Conservation (phyloP, 2,797 vertebrate genomes). For the Eremophila alpestris region DNA sequence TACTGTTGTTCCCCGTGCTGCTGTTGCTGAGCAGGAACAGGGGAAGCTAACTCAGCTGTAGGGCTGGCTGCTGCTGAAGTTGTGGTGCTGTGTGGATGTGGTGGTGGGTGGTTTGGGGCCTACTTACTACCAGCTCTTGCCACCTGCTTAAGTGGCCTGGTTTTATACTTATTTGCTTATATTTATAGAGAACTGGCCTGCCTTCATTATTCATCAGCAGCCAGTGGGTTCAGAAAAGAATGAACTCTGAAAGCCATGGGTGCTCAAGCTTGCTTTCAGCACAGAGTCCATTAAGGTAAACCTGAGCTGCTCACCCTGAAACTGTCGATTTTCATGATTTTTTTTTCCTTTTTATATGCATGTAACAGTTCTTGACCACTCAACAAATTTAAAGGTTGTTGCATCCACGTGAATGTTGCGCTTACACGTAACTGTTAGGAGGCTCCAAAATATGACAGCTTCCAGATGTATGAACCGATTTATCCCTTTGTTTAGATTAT, state of each 20-base stretch:
- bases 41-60: not conserved
- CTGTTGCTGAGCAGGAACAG: not conserved
- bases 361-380: constrained; percentile 8
- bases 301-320: not conserved
- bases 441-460: constrained; percentile 86
- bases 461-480: constrained; percentile 89
- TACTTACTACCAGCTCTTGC: not conserved
- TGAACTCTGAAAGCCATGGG: not conserved
- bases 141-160: not conserved
- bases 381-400: constrained; percentile 17
- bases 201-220: not conserved
- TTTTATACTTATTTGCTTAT: not conserved
- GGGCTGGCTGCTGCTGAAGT: not conserved
- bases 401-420: constrained; percentile 51
- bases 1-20: not conserved
- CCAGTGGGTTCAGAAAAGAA: not conserved
- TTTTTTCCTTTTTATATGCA: not conserved
- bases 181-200: not conserved
- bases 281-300: not conserved
- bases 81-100: not conserved
- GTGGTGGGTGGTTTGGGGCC: not conserved
- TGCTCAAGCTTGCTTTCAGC: not conserved
- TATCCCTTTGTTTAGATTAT: constrained; percentile 94
- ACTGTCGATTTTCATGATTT: not conserved
- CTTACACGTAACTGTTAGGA: constrained; percentile 65